These are phyloP conservation scores for Temnothorax longispinosus DNA, from an alignment of 1,140 invertebrate species.

Conservation along the genomic window DNA sequence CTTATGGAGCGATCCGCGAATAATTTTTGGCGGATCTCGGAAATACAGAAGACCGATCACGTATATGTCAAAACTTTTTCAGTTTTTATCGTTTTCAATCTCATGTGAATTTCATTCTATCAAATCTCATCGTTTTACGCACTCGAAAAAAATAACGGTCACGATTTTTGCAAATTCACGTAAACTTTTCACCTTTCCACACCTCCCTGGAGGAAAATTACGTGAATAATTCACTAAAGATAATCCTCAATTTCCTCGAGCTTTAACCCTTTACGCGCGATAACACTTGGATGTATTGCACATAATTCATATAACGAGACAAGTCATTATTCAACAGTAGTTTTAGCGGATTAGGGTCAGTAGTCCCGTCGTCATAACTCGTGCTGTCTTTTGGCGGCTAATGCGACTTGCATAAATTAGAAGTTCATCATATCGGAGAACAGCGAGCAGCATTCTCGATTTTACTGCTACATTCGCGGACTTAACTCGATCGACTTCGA, in stretches of 20 bases:
- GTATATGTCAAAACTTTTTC: constrained; percentile 26
- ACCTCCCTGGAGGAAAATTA: not conserved
- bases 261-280: constrained; percentile 1
- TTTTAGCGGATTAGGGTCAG: constrained; percentile 43
- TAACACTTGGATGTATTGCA: not conserved
- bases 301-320: constrained; percentile 38
- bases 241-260: constrained; percentile 23
- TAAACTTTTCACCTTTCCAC: not conserved
- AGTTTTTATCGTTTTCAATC: not conserved
- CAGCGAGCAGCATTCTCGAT: constrained; percentile 2
- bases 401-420: constrained; percentile 60
- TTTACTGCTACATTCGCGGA: constrained; percentile 20
- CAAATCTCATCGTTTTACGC: constrained; percentile 10
- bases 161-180: not conserved
- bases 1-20: not conserved
- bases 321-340: constrained; percentile 58
- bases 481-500: constrained; percentile 19
- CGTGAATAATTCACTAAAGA: not conserved
- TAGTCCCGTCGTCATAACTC: not conserved
- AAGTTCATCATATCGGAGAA: constrained; percentile 48
- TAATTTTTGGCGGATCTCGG: not conserved
- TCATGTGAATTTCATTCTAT: constrained; percentile 4
- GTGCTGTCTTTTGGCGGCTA: constrained; percentile 40
- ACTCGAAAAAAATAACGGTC: constrained; percentile 9
- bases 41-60: not conserved